Base-by-base conservation (phyloP, 64 coral and sea anemone genomes). In the Stichodactyla helianthus region DNA sequence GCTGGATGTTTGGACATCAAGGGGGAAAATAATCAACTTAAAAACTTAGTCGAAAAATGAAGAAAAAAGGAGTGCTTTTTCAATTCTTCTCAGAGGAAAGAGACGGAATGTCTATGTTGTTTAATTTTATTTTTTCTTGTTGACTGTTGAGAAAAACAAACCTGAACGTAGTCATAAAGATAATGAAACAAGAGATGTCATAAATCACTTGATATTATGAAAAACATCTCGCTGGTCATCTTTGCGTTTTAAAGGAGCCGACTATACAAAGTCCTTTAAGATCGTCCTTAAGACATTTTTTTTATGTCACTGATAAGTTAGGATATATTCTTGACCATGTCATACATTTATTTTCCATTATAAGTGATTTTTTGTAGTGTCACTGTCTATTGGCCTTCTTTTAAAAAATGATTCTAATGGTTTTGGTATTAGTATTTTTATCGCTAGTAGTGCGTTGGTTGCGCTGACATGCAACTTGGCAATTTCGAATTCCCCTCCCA, bases 231-330 rank as follows among this genome's bases (percentile, higher is more conserved):
- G 52, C 35, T 44, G 35, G 35, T 53, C 78, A 51, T 50, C 17
- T 52, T 79, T 79, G 27, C 77, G 77, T 52, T 79, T 44, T 81
- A 81, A 51, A 81, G 78, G 19, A 52, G 35, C 78, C 50, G 78
- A 81, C 18, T 52, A 15, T 15, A 81, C 35, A 81, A 81, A 20
- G 20, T 16, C 78, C 19, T 81, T 81, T 81, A 81, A 81, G 78
- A 81, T 81, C 52, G 78, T 81, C 51, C 78, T 81, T 54, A 81
- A 79, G 77, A 79, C 22, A 44, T 81, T 81, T 53, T 81, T 53
- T 81, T 81, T 54, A 81, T 81, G 26, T 51, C 51, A 44, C 13
- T 54, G 78, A 81, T 81, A 81, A 81, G 52, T 52, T 51, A 52
- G 78, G 26, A 53, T 81, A 54, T 52, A 81, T 81, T 53, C 17